Evolutionary conservation across 2,113 vertebrate genomes (phyloP).

Genomic region (Crotophaga sulcirostris): DNA sequence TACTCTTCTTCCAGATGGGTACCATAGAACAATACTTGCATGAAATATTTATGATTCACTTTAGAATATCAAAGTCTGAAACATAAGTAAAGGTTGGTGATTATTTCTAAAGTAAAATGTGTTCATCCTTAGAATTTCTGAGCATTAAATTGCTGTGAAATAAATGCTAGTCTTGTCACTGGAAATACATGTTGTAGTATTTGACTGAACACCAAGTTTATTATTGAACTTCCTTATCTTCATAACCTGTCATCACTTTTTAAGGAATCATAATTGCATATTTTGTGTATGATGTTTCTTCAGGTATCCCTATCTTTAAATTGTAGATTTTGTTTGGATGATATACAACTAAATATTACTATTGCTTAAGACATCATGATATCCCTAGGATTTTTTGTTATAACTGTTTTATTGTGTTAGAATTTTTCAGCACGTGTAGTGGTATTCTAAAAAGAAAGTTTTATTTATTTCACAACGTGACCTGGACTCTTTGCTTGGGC

Average conservation of each 20-base stretch:
- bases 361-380: neutral
- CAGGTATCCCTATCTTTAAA: neutral
- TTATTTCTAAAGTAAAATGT: neutral
- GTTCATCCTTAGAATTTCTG: neutral
- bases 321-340: neutral
- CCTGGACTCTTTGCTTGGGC: neutral
- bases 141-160: neutral
- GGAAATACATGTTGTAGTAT: neutral
- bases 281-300: neutral
- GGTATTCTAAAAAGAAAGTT: neutral
- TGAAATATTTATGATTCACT: conserved; percentile 46
- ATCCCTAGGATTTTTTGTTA: neutral
- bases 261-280: neutral
- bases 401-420: neutral
- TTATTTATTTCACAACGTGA: neutral
- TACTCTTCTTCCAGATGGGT: conserved; percentile 57
- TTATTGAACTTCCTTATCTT: neutral
- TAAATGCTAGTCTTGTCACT: neutral
- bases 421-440: neutral
- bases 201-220: neutral
- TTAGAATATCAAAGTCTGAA: conserved; percentile 32
- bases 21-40: conserved; percentile 19
- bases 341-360: neutral
- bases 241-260: neutral
- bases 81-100: neutral